Percentiles rank a stretch among this genome's conserved stretches.
phyloP scores from a whole-genome alignment of 2,888 invertebrate genomes.

The Euproctis similis region DNA sequence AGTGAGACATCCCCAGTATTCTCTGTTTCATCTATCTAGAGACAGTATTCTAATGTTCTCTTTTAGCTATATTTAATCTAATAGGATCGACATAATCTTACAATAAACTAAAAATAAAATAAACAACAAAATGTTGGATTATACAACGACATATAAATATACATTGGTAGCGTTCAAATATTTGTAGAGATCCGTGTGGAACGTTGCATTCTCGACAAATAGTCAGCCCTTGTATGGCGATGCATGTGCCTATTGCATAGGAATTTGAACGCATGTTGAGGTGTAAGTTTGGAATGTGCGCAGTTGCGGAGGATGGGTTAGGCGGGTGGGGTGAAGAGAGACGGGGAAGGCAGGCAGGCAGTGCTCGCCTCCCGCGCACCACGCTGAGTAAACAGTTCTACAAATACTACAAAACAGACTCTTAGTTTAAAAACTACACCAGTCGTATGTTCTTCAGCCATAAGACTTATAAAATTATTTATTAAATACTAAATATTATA shows the following conservation, averaged over 20 bases:
- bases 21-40: constrained; percentile 20
- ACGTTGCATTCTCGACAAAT: constrained; percentile 22
- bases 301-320: constrained; percentile 14
- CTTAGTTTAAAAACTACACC: constrained; percentile 27
- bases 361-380: constrained; percentile 41
- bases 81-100: no score
- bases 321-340: constrained; percentile 19
- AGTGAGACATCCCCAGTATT: constrained; percentile 51
- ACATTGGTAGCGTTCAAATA: constrained; percentile 31
- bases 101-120: no score
- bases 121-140: no score
- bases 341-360: constrained; percentile 18
- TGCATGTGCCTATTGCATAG: constrained; percentile 51
- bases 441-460: constrained; percentile 43
- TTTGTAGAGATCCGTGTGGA: constrained; percentile 30
- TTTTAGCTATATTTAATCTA: no score
- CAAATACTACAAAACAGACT: constrained; percentile 52
- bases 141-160: no score
- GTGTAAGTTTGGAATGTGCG: constrained; percentile 46
- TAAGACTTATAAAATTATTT: no score
- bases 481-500: no score
- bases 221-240: constrained; percentile 18
- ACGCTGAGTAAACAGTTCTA: constrained; percentile 64
- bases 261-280: constrained; percentile 42
- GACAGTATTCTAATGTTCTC: no score